Evolutionary conservation across 1,140 invertebrate genomes (phyloP), one percentile per base, ranked within the genome.

Genomic region (Drosophila micromelanica): DNA sequence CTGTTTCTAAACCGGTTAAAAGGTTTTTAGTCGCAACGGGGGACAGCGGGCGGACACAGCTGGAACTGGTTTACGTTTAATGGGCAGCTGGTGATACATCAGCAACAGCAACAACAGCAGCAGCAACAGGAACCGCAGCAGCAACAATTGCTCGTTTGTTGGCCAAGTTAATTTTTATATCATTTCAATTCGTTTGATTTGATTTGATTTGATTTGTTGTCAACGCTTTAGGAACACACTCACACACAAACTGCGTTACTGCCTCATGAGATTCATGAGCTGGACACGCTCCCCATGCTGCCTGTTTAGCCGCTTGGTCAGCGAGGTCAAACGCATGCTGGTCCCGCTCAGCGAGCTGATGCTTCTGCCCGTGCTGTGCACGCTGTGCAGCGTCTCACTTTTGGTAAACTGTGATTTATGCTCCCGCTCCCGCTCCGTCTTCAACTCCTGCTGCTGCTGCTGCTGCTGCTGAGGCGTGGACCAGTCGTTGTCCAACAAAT

Each of bases 31-130:
- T 71, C 46, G 65, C 46, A 20, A 30, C 65, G 48, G 67, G 30
- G 49, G 8, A 32, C 4, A 6, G 17, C 9, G 7, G 38, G 46
- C 8, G 4, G 13, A 37, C 35, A 15, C 55, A 61, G 43, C 63
- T 68, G 63, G 46, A 73, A 76, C 70, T 77, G 75, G 75, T 77
- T 77, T 77, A 48, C 71, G 52, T 69, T 73, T 74, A 74, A 74
- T 74, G 75, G 70, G 46, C 63, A 77, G 63, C 70, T 77, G 74
- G 43, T 69, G 40, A 70, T 56, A 56, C 54, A 56, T 43, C 70
- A 60, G 38, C 43, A 57, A 40, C 56, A 57, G 7, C 52, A 48
- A 15, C 57, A 40, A 3, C 54, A 37, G 40, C 30, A 27, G 11
- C 64, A 51, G 32, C 49, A 64, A 4, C 43, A 62, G 15, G 49